Evolutionary conservation across 2,797 vertebrate genomes (phyloP), one percentile per base, ranked within the genome.

Genomic region (Malurus splendens): DNA sequence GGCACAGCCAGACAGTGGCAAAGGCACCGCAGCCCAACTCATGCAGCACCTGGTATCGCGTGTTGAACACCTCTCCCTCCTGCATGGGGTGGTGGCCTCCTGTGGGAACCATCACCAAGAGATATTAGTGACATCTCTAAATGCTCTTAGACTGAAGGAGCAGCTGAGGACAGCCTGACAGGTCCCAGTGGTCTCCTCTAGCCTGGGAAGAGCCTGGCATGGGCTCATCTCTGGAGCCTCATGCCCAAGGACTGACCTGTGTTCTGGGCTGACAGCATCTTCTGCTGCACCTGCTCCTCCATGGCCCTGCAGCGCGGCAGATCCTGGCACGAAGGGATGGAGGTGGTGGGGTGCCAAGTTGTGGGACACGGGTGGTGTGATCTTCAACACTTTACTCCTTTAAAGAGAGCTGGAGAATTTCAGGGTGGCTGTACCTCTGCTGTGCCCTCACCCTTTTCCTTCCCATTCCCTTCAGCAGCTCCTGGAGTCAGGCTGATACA

Each of bases 1-100:
- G 91, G 84, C 98, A 98, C 86, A 98, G 95, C 98, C 98, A 98
- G 39, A 99, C 98, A 1, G 98, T 98, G 54, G 98, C 97, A 87
- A 98, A 99, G 89, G 97, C 74, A 1, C 98, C 98, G 39, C 97
- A 97, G 28, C 98, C 98, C 10, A 98, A 97, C 80, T 98, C 97
- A 20, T 87, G 92, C 57, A 98, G 87, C 92, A 98, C 98, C 87
- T 97, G 97, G 95, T 98, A 98, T 81, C 52, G 96, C 8, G 73
- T 94, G 93, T 98, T 98, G 87, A 98, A 97, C 42, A 96, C 94
- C 81, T 98, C 97, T 47, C 98, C 98, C 65, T 97, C 93, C 60
- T 86, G 89, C 18, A 96, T 93, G 0, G 96, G 96, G 74, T 98
- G 97, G 93, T 98, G 98, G 11, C 97, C 97, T 52, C 97, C 98